Evolutionary conservation across 2,113 vertebrate genomes (phyloP), one percentile per base, ranked within the genome.

Genomic region (Myotis lucifugus): DNA sequence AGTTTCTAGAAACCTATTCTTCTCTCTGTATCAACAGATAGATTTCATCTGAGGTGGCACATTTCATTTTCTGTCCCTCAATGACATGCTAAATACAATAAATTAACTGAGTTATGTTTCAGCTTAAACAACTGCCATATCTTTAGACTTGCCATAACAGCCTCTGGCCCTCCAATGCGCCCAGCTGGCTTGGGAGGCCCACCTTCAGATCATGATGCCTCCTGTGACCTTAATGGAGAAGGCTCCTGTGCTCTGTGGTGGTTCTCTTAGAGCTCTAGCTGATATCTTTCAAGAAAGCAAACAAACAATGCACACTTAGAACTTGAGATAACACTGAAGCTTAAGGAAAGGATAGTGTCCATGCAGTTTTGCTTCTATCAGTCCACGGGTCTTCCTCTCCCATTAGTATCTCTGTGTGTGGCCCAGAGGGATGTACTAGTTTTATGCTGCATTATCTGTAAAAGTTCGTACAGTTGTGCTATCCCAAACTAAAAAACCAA

Each of bases 371-470:
- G 29, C 46, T 42, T 67, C 1, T 32, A 1, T 40, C 0, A 3
- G 1, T 0, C 6, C 66, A 37, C 50, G 54, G n/a, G 0, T 32
- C 42, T 56, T 8, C 21, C 54, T 14, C n/a, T 27, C 19, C 40
- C 14, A 17, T n/a, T 13, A 54, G 34, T 23, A 50, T 34, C 73
- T 89, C 9, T 32, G 69, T 81, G 90, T 85, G 94, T 92, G 85
- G 88, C 61, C 79, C 52, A 82, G 88, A 90, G 19, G 54, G 76
- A 70, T 46, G 66, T 8, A 32, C 21, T 93, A 40, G 29, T 37
- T 95, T 94, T 85, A 83, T 34, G 61, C 72, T 29, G 59, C 84
- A 90, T 93, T 92, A 69, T 82, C 77, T 74, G 48, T 61, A 46
- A 78, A 93, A 90, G 81, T 3, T 12, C 15, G 48, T 40, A 46